phyloP scores from a whole-genome alignment of 2,113 vertebrate genomes.

The Cathartes aura region DNA sequence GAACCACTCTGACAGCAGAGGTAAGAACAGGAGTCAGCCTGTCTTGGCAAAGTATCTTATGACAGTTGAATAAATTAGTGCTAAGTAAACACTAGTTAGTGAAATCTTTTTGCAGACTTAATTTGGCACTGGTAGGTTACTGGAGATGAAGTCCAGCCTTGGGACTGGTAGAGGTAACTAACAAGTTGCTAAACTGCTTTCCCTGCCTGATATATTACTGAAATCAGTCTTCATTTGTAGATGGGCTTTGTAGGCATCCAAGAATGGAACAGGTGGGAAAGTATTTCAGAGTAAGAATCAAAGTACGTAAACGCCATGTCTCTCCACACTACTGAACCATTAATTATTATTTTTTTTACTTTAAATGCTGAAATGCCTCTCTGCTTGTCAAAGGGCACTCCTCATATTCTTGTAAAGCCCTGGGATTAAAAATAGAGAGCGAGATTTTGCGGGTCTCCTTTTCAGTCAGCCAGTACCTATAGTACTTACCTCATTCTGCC shows the following conservation, averaged over 20 bases:
- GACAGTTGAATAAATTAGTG: not conserved
- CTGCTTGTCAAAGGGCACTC: not conserved
- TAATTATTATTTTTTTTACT: not conserved
- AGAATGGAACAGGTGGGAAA: not conserved
- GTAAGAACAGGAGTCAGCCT: too few relatives aligned
- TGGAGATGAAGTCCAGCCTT: not conserved
- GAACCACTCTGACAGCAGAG: too few relatives aligned
- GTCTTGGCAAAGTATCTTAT: not conserved
- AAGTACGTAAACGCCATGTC: rapidly evolving
- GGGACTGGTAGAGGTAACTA: not conserved
- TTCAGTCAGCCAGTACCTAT: conserved; percentile 21
- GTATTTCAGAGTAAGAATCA: not conserved
- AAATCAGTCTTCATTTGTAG: not conserved
- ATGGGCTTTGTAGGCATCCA: not conserved
- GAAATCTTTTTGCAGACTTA: not conserved
- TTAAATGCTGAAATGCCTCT: not conserved
- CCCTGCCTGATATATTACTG: not conserved
- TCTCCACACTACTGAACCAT: not conserved
- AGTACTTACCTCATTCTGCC: conserved; percentile 10
- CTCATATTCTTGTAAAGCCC: not conserved
- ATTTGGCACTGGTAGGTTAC: not conserved
- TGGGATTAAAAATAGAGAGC: not conserved
- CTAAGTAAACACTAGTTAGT: not conserved
- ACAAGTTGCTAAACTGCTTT: not conserved
- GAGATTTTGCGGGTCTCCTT: not conserved